These are phyloP conservation scores for Typhlichthys eigenmanni DNA, from an alignment of 2,797 vertebrate genomes.

Conservation along the genomic window DNA sequence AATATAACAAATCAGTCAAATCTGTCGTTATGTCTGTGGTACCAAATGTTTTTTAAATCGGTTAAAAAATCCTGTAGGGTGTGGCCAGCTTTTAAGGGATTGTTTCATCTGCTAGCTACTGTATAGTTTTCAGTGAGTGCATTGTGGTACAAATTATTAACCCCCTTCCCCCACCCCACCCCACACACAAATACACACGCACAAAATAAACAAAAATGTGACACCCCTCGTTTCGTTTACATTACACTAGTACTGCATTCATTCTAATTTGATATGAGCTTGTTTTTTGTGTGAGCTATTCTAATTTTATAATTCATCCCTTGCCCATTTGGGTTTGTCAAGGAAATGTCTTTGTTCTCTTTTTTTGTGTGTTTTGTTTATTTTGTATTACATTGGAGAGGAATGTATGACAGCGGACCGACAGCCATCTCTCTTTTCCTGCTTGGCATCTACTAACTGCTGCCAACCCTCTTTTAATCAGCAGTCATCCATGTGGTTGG, in stretches of 20 bases:
- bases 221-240: conserved; percentile 13
- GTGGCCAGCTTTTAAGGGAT: no score
- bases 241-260: conserved; percentile 23
- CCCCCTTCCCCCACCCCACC: no score
- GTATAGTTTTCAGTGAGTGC: no score
- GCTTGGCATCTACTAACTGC: conserved; percentile 77
- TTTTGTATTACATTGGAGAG: conserved; percentile 44
- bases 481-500: conserved; percentile 83
- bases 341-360: conserved; percentile 64
- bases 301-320: conserved; percentile 17
- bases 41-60: no score
- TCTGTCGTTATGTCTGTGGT: no score
- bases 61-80: no score
- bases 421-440: conserved; percentile 60
- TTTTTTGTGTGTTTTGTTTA: not conserved
- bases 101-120: no score
- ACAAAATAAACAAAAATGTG: not conserved
- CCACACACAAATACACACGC: no score
- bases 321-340: conserved; percentile 26
- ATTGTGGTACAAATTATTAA: no score
- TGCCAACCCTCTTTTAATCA: conserved; percentile 83
- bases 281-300: conserved; percentile 4
- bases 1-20: no score
- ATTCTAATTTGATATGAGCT: conserved; percentile 41
- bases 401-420: conserved; percentile 56